Evolutionary conservation across 92 coral and sea anemone genomes (phyloP).

Genomic region (Umimayanthus chanpuru): DNA sequence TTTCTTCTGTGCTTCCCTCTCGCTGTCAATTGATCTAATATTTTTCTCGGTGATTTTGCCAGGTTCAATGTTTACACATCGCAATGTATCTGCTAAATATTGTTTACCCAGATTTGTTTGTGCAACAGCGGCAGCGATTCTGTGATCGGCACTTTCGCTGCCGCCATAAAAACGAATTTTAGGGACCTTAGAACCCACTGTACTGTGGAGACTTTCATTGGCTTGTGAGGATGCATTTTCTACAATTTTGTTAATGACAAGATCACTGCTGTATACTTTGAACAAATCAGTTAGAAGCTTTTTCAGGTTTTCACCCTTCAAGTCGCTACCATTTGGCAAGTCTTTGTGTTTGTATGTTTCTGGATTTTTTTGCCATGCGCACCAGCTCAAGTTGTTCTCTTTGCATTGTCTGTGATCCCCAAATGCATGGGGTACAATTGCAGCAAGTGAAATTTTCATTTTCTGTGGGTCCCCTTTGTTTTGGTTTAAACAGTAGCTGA

Average conservation of each 20-base stretch:
- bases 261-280: conserved; percentile 39
- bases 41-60: no score
- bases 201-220: no score
- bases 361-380: conserved; percentile 37
- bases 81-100: no score
- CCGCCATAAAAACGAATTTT: conserved; percentile 27
- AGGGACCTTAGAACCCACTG: conserved; percentile 1
- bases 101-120: no score
- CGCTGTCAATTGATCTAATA: no score
- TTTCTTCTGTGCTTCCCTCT: no score
- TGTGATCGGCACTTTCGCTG: conserved; percentile 19
- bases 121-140: no score
- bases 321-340: conserved; percentile 29
- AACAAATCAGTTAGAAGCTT: not conserved
- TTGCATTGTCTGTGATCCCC: conserved; percentile 30
- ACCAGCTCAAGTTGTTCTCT: conserved; percentile 43
- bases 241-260: conserved; percentile 21
- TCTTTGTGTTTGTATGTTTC: conserved; percentile 18
- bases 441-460: conserved; percentile 5
- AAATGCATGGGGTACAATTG: conserved; percentile 47
- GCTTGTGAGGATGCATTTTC: no score
- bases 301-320: conserved; percentile 40
- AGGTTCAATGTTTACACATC: no score
- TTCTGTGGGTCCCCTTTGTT: conserved; percentile 34
- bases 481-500: conserved; percentile 15